Percentiles rank a stretch among this genome's conserved stretches.
phyloP scores from a whole-genome alignment of 2,888 invertebrate genomes.

The Gortyna flavago region DNA sequence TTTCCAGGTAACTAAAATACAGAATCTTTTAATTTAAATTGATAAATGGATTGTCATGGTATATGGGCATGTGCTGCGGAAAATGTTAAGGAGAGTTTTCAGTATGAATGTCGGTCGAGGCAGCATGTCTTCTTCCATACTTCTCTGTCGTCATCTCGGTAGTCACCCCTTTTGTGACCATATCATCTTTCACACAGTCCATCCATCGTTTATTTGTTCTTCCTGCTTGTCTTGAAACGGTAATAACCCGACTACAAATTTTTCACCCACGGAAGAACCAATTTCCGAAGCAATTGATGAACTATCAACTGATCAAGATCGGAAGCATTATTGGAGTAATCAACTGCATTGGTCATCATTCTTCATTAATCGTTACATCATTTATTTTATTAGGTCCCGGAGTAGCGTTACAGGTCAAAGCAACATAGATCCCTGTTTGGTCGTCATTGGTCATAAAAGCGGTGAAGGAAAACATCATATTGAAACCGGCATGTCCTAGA shows the following conservation, averaged over 20 bases:
- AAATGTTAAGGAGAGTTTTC: too few species aligned
- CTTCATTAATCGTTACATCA: background rate
- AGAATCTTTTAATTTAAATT: background rate
- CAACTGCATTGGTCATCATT: background rate
- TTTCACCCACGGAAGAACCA: conserved; percentile 15
- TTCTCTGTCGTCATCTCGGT: background rate
- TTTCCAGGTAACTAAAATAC: background rate
- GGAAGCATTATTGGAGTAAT: conserved; percentile 10
- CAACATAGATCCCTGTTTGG: background rate
- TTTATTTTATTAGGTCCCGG: background rate
- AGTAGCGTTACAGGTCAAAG: background rate
- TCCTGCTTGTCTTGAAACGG: background rate
- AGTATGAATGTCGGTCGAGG: too few species aligned
- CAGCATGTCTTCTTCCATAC: background rate
- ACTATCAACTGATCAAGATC: conserved; percentile 13
- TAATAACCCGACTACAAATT: background rate
- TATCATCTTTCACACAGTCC: background rate
- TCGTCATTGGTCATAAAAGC: background rate
- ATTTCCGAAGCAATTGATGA: conserved; percentile 18
- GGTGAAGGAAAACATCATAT: background rate
- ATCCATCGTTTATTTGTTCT: background rate
- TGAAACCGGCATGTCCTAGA: background rate
- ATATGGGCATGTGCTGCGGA: too few species aligned
- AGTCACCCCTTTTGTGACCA: background rate
- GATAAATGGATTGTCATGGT: too few species aligned